Percentiles rank a stretch among this genome's conserved stretches.
Conservation (phyloP, 2,888 invertebrate species). For the Chaitophorus viminalis region DNA sequence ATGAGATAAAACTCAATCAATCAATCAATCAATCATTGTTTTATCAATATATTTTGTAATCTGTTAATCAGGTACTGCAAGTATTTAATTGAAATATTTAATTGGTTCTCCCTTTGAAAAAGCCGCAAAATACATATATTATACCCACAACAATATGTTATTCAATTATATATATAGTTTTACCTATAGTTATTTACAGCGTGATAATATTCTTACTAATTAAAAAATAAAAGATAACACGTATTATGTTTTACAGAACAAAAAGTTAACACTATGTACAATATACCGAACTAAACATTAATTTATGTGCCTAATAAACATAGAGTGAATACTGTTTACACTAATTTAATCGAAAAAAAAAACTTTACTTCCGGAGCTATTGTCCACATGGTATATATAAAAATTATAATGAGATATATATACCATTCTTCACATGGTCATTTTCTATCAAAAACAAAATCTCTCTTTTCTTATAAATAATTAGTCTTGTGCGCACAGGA, state of each 20-base stretch:
- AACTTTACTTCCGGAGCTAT: not conserved
- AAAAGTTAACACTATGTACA: not conserved
- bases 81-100: constrained; percentile 50
- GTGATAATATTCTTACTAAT: not conserved
- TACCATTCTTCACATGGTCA: too few relatives aligned
- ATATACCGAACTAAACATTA: not conserved
- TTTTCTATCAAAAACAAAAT: too few relatives aligned
- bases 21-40: constrained; percentile 39
- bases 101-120: constrained; percentile 38
- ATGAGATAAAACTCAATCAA: constrained; percentile 29
- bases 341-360: not conserved
- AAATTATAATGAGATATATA: too few relatives aligned
- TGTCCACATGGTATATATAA: not conserved
- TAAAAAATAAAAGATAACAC: constrained; percentile 21
- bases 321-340: not conserved
- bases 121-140: not conserved
- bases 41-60: constrained; percentile 40
- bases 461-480: too few relatives aligned
- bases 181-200: not conserved
- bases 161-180: constrained; percentile 40
- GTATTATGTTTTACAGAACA: constrained; percentile 9
- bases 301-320: not conserved
- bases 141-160: constrained; percentile 21
- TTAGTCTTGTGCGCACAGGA: too few relatives aligned
- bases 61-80: not conserved